Base-by-base conservation (phyloP, 2,888 invertebrate species). In the Cerastis rubricosa region DNA sequence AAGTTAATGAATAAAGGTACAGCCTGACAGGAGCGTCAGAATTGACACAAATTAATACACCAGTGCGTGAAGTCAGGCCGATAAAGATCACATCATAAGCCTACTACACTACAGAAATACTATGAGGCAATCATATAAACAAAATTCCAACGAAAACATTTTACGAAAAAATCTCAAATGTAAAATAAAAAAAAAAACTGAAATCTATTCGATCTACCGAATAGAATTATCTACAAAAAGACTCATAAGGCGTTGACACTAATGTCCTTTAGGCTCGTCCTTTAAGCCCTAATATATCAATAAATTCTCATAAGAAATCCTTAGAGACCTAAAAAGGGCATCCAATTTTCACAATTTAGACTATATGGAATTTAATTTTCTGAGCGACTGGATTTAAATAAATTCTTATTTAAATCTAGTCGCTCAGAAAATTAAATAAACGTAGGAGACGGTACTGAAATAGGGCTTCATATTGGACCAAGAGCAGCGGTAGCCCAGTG, bases 301-400 rank as follows among this genome's bases (percentile, higher is more conserved):
- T 73, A 65, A 65, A 72, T 72, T 80, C 25, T 80, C 17, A 78
- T 17, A 22, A 1, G 19, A 57, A 76, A 43, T 19, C 61, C 5
- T 25, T 5, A 35, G 19, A 47, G 43, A 49, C 19, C 6, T 0
- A 57, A 25, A 17, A 12, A 35, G 1, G 68, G n/a, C 49, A 64
- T 57, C 11, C n/a, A 75, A 64, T 59, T 40, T 74, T 51, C 29
- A 17, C 35, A 40, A 29, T n/a, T 1, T 11, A 25, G 49, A 75
- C 68, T 45, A 51, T 57, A 11, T 69, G 1, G 14, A 63, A 68
- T 69, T 17, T 29, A 5, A 65, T 65, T 74, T 68, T 64, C 29
- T 19, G 9, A 12, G 8, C 1, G 12, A 67, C 22, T 63, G 61
- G 0, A 64, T 78, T 29, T 22, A 43, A 45, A 45, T 9, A 9